phyloP scores from a whole-genome alignment of 2,113 vertebrate genomes.

The Tor tambroides region DNA sequence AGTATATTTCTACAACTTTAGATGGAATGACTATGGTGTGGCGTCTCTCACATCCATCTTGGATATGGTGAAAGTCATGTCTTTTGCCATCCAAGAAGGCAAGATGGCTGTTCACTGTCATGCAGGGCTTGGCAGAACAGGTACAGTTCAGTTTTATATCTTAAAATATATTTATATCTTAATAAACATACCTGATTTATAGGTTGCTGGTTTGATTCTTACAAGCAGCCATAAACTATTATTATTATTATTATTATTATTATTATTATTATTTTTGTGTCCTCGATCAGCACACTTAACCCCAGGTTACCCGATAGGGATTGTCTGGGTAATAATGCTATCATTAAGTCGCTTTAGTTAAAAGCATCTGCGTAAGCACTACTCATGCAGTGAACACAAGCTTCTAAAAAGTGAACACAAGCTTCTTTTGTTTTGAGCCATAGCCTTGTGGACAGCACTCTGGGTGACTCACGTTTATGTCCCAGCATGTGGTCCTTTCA shows the following conservation, averaged over 20 bases:
- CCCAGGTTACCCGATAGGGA: background rate
- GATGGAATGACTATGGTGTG: constrained; percentile 98
- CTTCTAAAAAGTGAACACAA: too few species aligned
- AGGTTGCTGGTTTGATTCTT: background rate
- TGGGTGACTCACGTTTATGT: background rate
- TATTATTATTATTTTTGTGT: background rate
- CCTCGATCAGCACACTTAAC: background rate
- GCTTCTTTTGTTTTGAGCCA: too few species aligned
- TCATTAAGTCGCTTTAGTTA: background rate
- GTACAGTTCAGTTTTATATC: constrained; percentile 63
- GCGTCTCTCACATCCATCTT: constrained; percentile 93
- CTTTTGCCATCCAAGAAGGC: constrained; percentile 93
- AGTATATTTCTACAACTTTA: constrained; percentile 99
- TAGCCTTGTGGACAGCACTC: background rate
- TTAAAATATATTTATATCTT: background rate
- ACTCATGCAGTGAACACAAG: background rate
- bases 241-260: background rate
- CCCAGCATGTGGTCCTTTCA: background rate
- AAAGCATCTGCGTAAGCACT: background rate
- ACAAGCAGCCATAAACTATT: background rate
- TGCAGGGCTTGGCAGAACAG: constrained; percentile 95
- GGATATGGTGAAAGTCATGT: constrained; percentile 98
- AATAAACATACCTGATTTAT: background rate
- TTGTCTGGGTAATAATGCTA: background rate
- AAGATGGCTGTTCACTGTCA: constrained; percentile 95